Percentiles rank a stretch among this genome's conserved stretches.
phyloP scores from a whole-genome alignment of 2,888 invertebrate genomes.

The Archips xylosteana region DNA sequence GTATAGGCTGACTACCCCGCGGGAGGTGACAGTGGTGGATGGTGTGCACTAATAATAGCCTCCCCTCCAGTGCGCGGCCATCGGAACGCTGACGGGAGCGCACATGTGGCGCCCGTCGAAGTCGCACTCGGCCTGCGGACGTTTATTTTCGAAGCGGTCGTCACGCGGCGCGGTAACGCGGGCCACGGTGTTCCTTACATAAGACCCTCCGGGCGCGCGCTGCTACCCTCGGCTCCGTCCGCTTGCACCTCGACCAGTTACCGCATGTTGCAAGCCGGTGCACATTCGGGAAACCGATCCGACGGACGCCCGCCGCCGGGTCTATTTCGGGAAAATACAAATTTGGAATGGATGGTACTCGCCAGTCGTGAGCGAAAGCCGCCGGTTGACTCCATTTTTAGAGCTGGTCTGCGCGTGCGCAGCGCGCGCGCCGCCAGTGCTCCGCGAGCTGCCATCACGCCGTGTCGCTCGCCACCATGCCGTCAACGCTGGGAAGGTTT shows the following conservation, averaged over 20 bases:
- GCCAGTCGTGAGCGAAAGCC: slow-evolving; percentile 83
- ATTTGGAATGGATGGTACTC: slow-evolving; percentile 89
- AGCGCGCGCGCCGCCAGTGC: slow-evolving; percentile 78
- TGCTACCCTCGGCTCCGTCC: slow-evolving; percentile 57
- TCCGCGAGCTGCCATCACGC: slow-evolving; percentile 78
- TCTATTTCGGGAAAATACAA: slow-evolving; percentile 93
- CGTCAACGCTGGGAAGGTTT: slow-evolving; percentile 55
- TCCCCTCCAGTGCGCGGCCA: slow-evolving; percentile 81
- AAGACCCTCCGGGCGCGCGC: slow-evolving; percentile 63
- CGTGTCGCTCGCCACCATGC: slow-evolving; percentile 78
- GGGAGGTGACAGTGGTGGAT: slow-evolving; percentile 86
- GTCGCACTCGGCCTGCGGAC: slow-evolving; percentile 67
- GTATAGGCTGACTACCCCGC: slow-evolving; percentile 83
- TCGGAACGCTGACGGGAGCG: slow-evolving; percentile 75
- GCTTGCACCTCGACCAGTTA: slow-evolving; percentile 63
- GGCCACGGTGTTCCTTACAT: slow-evolving; percentile 77
- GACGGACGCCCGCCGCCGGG: slow-evolving; percentile 82
- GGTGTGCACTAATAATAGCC: slow-evolving; percentile 84
- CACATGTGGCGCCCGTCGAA: slow-evolving; percentile 81
- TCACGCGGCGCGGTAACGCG: slow-evolving; percentile 83
- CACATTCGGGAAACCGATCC: slow-evolving; percentile 84
- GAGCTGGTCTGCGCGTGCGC: slow-evolving; percentile 85
- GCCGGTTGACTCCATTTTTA: slow-evolving; percentile 84
- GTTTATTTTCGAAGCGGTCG: slow-evolving; percentile 83
- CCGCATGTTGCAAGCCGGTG: slow-evolving; percentile 78